A percentile compares a stretch with the other conserved stretches of the same genome.
Evolutionary conservation across 2,888 invertebrate genomes (phyloP).

Genomic region (Anodontia alba): DNA sequence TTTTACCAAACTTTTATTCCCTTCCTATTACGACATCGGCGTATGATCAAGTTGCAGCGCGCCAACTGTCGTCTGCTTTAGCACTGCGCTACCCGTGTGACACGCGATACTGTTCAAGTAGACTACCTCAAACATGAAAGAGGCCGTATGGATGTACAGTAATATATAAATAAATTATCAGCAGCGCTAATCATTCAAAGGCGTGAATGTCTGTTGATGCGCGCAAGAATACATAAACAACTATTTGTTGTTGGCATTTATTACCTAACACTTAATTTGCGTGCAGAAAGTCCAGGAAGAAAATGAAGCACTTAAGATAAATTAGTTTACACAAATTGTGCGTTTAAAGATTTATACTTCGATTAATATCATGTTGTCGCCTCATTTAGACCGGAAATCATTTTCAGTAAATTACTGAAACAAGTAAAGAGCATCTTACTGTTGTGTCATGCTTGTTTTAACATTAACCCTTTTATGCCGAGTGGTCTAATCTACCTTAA

Average conservation of each 20-base stretch:
- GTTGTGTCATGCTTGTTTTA: no score
- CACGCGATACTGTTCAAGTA: slow-evolving; percentile 53
- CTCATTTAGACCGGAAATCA: slow-evolving; percentile 50
- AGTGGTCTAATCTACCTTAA: no score
- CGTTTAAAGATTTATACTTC: not conserved
- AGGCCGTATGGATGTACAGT: not conserved
- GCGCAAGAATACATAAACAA: not conserved
- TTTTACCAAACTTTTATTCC: slow-evolving; percentile 48
- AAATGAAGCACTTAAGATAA: not conserved
- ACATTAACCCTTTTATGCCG: no score
- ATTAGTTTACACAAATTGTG: not conserved
- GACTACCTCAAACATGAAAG: slow-evolving; percentile 8
- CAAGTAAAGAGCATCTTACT: not conserved
- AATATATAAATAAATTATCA: slow-evolving; percentile 4
- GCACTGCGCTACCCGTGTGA: slow-evolving; percentile 53
- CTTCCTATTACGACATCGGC: slow-evolving; percentile 35
- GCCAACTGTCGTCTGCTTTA: slow-evolving; percentile 53
- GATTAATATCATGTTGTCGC: not conserved
- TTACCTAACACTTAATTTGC: not conserved
- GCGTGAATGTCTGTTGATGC: not conserved
- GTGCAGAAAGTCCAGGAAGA: not conserved
- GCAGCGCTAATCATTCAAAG: not conserved
- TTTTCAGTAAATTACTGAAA: slow-evolving; percentile 16
- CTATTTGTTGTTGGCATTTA: not conserved
- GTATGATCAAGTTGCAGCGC: slow-evolving; percentile 50